phyloP scores from a whole-genome alignment of 2,113 vertebrate genomes.

The Zapus hudsonius region DNA sequence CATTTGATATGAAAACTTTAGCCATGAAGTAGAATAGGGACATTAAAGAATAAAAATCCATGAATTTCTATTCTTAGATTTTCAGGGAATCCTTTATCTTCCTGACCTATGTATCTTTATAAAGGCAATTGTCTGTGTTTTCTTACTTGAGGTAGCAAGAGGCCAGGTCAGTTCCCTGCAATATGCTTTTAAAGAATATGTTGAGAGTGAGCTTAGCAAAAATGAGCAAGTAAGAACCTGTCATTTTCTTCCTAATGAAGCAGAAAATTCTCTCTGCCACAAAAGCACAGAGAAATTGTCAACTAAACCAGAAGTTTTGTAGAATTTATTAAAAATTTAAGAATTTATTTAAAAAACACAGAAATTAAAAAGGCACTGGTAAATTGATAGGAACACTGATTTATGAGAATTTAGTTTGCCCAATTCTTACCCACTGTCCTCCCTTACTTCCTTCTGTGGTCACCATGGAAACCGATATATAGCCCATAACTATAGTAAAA shows the following conservation, averaged over 20 bases:
- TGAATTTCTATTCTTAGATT: background rate
- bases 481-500: background rate
- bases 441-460: background rate
- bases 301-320: background rate
- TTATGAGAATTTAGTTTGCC: background rate
- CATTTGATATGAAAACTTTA: background rate
- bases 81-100: background rate
- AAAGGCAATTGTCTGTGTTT: background rate
- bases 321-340: background rate
- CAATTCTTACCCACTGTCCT: background rate
- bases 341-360: background rate
- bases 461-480: background rate
- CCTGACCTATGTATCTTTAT: background rate
- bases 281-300: background rate
- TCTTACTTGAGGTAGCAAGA: background rate
- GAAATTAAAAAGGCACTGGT: background rate
- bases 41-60: background rate
- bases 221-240: background rate
- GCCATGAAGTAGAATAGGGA: background rate
- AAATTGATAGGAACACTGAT: background rate
- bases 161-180: background rate
- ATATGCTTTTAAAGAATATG: constrained; percentile 7
- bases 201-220: background rate
- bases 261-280: background rate
- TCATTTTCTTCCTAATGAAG: background rate